These are phyloP conservation scores for Natrix natrix DNA, from an alignment of 2,797 vertebrate genomes.

Conservation along the genomic window DNA sequence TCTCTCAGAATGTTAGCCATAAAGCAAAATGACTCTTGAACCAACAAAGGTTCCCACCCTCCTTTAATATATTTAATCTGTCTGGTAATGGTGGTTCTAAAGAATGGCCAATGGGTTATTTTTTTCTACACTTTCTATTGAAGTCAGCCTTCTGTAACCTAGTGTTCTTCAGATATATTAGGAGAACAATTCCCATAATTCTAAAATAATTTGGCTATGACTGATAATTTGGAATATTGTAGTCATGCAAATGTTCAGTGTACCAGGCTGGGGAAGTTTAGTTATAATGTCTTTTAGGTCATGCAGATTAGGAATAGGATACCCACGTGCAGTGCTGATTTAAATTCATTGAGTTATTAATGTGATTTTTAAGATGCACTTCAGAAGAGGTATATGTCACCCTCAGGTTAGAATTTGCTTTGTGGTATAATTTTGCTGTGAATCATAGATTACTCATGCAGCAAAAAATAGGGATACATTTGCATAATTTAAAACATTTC, in stretches of 20 bases:
- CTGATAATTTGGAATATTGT: neutral
- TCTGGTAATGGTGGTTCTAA: neutral
- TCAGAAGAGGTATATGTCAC: neutral
- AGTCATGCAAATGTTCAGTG: neutral
- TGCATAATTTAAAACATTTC: conserved; percentile 3
- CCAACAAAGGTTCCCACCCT: neutral
- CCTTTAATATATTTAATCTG: neutral
- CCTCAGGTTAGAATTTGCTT: conserved; percentile 10
- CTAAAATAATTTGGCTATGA: neutral
- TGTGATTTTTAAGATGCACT: neutral
- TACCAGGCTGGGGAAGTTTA: neutral
- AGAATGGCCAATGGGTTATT: neutral
- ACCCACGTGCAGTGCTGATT: neutral
- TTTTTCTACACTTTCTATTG: neutral
- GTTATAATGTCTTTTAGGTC: neutral
- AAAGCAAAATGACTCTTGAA: neutral
- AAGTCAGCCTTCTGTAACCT: neutral
- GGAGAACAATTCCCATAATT: neutral
- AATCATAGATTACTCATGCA: neutral
- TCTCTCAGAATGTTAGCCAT: neutral
- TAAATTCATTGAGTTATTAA: neutral
- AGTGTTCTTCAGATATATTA: neutral
- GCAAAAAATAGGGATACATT: conserved; percentile 6
- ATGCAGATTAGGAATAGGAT: neutral
- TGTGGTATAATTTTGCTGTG: conserved; percentile 15